Percentiles rank a stretch among this genome's conserved stretches.
These are phyloP conservation scores for Aelia acuminata DNA, from an alignment of 2,888 invertebrate species.

Conservation along the genomic window DNA sequence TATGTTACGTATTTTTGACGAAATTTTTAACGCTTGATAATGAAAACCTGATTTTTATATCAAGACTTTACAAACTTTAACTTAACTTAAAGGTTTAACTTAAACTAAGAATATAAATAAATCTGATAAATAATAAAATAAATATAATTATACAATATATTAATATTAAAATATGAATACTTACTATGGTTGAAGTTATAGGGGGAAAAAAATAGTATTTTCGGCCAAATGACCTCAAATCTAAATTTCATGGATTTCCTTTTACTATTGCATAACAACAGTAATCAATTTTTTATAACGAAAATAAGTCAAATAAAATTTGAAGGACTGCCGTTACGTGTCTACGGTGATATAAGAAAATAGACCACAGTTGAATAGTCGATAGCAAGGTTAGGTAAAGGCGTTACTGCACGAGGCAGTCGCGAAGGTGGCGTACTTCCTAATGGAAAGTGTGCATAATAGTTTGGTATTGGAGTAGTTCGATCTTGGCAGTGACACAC, in stretches of 20 bases:
- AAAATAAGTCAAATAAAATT: neutral
- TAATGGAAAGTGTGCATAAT: neutral
- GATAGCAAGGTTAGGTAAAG: conserved; percentile 24
- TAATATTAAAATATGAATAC: too few relatives aligned
- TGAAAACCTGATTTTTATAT: too few relatives aligned
- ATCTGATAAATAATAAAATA: too few relatives aligned
- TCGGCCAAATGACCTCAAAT: neutral
- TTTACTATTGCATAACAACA: neutral
- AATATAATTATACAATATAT: too few relatives aligned
- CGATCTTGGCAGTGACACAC: neutral
- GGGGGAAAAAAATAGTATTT: too few relatives aligned
- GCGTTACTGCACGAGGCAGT: neutral
- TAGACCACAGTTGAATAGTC: neutral
- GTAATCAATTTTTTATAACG: neutral
- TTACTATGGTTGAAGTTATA: too few relatives aligned
- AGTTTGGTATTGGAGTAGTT: neutral
- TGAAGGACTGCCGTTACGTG: neutral
- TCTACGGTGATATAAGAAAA: neutral
- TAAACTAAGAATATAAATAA: too few relatives aligned
- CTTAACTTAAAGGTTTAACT: too few relatives aligned
- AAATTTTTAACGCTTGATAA: too few relatives aligned
- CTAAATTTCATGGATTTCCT: neutral
- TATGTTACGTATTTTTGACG: too few relatives aligned
- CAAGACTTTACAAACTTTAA: too few relatives aligned
- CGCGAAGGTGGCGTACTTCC: neutral